These are phyloP conservation scores for Drosophila hamatofila DNA, from an alignment of 2,888 invertebrate genomes.

Conservation along the genomic window DNA sequence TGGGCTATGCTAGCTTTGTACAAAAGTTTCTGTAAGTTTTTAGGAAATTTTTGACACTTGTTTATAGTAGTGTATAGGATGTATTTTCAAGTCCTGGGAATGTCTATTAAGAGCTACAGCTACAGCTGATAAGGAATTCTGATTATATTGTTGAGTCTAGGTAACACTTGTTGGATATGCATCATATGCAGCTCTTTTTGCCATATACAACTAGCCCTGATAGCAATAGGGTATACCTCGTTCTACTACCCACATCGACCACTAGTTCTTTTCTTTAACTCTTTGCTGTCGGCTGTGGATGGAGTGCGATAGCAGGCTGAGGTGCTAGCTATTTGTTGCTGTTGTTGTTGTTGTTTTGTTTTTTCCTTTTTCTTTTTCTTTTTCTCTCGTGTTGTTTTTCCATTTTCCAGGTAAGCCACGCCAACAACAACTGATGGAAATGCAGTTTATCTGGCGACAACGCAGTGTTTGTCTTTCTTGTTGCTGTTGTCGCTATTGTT, in stretches of 20 bases:
- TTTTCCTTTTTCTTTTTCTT: not conserved
- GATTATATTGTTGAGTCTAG: not conserved
- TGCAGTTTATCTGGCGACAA: conserved; percentile 50
- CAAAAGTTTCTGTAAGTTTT: too few relatives aligned
- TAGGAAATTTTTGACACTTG: too few relatives aligned
- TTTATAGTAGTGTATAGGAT: too few relatives aligned
- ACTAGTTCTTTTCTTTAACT: conserved; percentile 4
- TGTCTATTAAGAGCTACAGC: too few relatives aligned
- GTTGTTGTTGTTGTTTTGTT: conserved; percentile 23
- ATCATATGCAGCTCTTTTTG: not conserved
- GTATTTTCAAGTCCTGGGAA: too few relatives aligned
- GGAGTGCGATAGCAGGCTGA: conserved; percentile 7
- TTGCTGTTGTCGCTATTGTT: conserved; percentile 37
- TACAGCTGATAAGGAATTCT: not conserved
- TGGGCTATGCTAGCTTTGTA: not conserved
- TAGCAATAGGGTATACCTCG: not conserved
- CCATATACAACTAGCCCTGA: not conserved
- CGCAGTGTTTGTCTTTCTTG: conserved; percentile 45
- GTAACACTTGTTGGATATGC: too few relatives aligned
- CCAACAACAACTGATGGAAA: conserved; percentile 29
- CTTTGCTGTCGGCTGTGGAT: conserved; percentile 8
- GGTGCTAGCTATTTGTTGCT: conserved; percentile 42
- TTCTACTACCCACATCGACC: not conserved
- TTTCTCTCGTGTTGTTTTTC: conserved; percentile 9
- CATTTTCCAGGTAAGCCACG: conserved; percentile 45